These are phyloP conservation scores for Eutolmus rufibarbis DNA, from an alignment of 2,888 invertebrate species.

Conservation along the genomic window DNA sequence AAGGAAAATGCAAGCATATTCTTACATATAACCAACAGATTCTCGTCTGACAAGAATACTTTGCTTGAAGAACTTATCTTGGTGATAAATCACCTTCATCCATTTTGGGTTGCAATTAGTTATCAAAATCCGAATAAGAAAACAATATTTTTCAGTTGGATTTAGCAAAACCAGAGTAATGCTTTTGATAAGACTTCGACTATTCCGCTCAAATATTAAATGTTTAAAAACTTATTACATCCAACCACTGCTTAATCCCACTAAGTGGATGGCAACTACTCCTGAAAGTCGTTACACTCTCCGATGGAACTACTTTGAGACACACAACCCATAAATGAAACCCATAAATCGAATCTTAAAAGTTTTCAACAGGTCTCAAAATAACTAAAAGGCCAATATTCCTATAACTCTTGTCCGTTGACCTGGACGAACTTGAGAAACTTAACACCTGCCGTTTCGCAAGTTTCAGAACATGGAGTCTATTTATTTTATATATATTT, in stretches of 20 bases:
- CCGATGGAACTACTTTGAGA: not conserved
- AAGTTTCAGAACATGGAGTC: not conserved
- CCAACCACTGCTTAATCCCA: not conserved
- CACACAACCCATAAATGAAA: not conserved
- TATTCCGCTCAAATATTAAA: not conserved
- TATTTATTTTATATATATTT: not conserved
- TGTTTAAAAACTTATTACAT: not conserved
- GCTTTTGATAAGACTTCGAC: not conserved
- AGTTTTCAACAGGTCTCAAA: conserved; percentile 10
- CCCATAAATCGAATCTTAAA: not conserved
- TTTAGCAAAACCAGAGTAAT: not conserved
- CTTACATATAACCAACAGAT: not conserved
- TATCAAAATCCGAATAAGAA: not conserved
- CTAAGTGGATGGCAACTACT: not conserved
- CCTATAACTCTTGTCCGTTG: not conserved
- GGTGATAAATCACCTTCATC: not conserved
- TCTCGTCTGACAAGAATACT: not conserved
- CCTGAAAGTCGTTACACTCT: not conserved
- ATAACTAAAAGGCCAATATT: not conserved
- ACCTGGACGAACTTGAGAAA: not conserved
- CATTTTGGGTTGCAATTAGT: not conserved
- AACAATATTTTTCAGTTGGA: not conserved
- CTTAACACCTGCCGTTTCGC: not conserved
- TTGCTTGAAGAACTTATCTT: not conserved
- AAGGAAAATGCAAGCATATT: not conserved